Conservation (phyloP, 1,140 invertebrate genomes). For the Drosophila pseudoananassae region DNA sequence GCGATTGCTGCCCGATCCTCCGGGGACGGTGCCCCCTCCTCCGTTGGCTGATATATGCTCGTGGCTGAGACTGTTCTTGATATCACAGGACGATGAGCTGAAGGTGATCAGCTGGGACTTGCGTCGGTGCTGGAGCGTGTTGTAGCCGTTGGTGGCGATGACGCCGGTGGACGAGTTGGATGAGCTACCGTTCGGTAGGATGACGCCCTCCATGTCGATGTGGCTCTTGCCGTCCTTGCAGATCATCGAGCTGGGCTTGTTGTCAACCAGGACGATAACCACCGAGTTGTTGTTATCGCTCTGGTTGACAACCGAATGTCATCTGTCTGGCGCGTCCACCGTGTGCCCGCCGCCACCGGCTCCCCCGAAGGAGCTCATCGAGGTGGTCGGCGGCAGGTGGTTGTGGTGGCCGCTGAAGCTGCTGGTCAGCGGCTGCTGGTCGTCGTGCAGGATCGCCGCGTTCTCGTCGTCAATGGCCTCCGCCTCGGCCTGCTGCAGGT, state of each 20-base stretch:
- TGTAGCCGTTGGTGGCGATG: slow-evolving; percentile 57
- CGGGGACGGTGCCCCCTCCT: not conserved
- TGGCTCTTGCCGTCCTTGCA: slow-evolving; percentile 78
- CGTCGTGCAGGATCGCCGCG: slow-evolving; percentile 71
- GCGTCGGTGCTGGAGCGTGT: slow-evolving; percentile 72
- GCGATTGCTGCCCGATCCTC: slow-evolving; percentile 30
- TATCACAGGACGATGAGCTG: slow-evolving; percentile 80
- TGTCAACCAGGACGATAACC: slow-evolving; percentile 84
- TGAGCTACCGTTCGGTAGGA: slow-evolving; percentile 55
- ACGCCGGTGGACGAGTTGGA: slow-evolving; percentile 15
- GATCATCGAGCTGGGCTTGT: slow-evolving; percentile 83
- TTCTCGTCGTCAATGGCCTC: slow-evolving; percentile 80
- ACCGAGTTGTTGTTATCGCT: slow-evolving; percentile 83
- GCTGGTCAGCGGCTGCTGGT: slow-evolving; percentile 76
- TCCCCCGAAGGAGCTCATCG: slow-evolving; percentile 72
- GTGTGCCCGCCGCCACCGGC: slow-evolving; percentile 14
- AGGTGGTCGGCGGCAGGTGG: slow-evolving; percentile 46
- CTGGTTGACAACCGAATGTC: slow-evolving; percentile 84
- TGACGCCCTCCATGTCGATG: slow-evolving; percentile 47
- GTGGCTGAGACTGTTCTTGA: slow-evolving; percentile 82
- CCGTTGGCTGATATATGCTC: slow-evolving; percentile 58
- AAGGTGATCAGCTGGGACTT: slow-evolving; percentile 82
- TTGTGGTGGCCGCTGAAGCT: slow-evolving; percentile 55
- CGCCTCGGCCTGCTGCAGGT: slow-evolving; percentile 68
- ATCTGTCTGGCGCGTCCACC: slow-evolving; percentile 70